Conservation (phyloP, 2,797 vertebrate species). For the Chaenodraco wilsoni region DNA sequence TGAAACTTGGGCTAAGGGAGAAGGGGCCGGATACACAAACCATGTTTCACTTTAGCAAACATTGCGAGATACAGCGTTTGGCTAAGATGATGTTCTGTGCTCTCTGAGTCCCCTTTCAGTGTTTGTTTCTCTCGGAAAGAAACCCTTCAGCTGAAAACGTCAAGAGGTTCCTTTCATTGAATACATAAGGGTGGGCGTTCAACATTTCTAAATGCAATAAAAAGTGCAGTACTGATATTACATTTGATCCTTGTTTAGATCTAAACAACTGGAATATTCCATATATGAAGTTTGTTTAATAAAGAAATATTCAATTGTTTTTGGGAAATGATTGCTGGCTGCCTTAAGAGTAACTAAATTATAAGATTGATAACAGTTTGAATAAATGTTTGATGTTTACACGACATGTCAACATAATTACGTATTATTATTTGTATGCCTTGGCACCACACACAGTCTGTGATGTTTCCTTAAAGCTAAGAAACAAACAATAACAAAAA, state of each 20-base stretch:
- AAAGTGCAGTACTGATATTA: not conserved
- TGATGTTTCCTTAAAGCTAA: slow-evolving; percentile 12
- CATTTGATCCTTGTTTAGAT: slow-evolving; percentile 4
- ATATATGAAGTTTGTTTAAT: not conserved
- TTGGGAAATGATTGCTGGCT: slow-evolving; percentile 8
- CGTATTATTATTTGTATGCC: slow-evolving; percentile 35
- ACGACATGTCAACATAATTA: slow-evolving; percentile 19
- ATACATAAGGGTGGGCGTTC: not conserved
- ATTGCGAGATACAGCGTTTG: too few relatives aligned
- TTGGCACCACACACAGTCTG: slow-evolving; percentile 52
- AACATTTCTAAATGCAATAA: not conserved
- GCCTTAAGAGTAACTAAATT: not conserved
- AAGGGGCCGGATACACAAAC: too few relatives aligned
- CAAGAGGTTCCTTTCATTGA: not conserved
- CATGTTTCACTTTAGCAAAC: too few relatives aligned
- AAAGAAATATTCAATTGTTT: slow-evolving; percentile 2
- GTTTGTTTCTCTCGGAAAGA: not conserved
- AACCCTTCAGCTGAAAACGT: not conserved
- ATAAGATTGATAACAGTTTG: slow-evolving; percentile 5
- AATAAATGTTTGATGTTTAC: slow-evolving; percentile 22
- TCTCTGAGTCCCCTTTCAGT: too few relatives aligned
- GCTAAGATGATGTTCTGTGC: too few relatives aligned
- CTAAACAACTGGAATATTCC: not conserved
- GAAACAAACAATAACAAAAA: slow-evolving; percentile 41
- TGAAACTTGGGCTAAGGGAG: too few relatives aligned